phyloP scores from a whole-genome alignment of 2,797 vertebrate genomes.

The Sternotherus odoratus region DNA sequence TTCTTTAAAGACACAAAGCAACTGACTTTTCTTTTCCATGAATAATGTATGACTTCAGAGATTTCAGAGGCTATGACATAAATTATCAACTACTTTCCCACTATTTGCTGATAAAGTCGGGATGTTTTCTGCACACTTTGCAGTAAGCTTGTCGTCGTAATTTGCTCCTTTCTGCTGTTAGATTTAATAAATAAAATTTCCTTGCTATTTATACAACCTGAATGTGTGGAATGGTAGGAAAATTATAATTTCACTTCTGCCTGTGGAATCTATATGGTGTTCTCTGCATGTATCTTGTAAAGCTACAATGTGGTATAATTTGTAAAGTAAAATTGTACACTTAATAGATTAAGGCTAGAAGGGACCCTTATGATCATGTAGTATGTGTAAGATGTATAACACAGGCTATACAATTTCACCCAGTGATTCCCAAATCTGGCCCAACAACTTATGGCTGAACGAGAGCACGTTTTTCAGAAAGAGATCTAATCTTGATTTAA shows the following conservation, averaged over 20 bases:
- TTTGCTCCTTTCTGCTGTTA: slow-evolving; percentile 39
- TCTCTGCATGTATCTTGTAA: slow-evolving; percentile 45
- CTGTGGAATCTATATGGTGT: slow-evolving; percentile 65
- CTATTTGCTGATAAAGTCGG: slow-evolving; percentile 64
- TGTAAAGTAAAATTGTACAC: neutral
- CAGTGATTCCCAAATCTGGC: neutral
- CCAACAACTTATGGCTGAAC: neutral
- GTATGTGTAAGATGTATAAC: neutral
- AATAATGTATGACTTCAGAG: slow-evolving; percentile 73
- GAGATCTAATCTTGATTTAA: neutral
- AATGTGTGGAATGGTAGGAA: slow-evolving; percentile 72
- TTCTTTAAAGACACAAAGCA: slow-evolving; percentile 75
- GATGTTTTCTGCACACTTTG: slow-evolving; percentile 54
- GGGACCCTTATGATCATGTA: neutral
- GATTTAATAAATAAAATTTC: slow-evolving; percentile 74
- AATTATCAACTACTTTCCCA: slow-evolving; percentile 73
- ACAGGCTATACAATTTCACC: neutral
- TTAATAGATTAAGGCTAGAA: neutral
- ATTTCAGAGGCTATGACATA: slow-evolving; percentile 69
- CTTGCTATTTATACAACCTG: slow-evolving; percentile 52
- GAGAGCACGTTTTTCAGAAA: neutral
- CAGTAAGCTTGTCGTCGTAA: slow-evolving; percentile 46
- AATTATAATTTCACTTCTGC: slow-evolving; percentile 71
- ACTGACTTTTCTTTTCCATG: slow-evolving; percentile 61
- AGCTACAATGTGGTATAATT: neutral